A percentile compares a stretch with the other conserved stretches of the same genome.
Conservation (phyloP, 2,113 vertebrate species). For the Antechinus flavipes region DNA sequence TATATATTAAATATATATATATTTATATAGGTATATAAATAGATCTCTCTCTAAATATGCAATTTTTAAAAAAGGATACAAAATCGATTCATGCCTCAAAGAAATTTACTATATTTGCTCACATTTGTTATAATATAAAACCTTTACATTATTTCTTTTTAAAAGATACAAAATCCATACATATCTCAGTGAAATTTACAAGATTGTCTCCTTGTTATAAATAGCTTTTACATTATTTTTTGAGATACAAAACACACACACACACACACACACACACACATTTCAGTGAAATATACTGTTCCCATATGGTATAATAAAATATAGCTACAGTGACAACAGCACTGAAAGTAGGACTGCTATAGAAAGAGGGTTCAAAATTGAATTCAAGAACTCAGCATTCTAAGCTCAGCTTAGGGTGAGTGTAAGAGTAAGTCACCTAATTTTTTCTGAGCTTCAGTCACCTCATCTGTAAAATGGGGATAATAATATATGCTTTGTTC, state of each 20-base stretch:
- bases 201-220: background rate
- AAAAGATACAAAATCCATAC: slow-evolving; percentile 35
- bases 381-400: background rate
- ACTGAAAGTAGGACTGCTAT: background rate
- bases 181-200: slow-evolving; percentile 25
- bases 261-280: background rate
- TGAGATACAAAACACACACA: background rate
- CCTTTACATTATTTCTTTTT: slow-evolving; percentile 8
- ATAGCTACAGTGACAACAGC: background rate
- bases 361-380: background rate
- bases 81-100: background rate
- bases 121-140: background rate
- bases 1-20: too few species aligned
- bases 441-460: background rate
- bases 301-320: background rate
- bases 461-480: background rate
- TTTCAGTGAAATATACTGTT: background rate
- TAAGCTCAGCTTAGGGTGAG: background rate
- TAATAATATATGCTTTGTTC: background rate
- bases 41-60: too few species aligned
- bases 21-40: too few species aligned
- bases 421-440: background rate
- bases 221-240: background rate
- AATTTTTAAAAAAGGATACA: background rate
- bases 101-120: background rate